Conservation (phyloP, 2,888 invertebrate species). For the Andrena bicolor region DNA sequence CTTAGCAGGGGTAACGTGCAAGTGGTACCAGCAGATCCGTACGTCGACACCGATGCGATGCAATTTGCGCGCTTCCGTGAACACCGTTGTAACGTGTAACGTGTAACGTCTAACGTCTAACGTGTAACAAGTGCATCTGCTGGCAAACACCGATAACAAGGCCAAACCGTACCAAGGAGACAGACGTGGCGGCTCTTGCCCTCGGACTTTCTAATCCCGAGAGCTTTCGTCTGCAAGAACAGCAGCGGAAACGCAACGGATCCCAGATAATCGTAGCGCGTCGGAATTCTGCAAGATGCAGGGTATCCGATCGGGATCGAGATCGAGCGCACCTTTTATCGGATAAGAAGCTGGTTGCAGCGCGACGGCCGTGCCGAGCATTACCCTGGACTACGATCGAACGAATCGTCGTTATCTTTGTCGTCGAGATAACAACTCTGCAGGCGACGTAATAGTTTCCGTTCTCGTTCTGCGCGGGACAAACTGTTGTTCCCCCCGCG, state of each 20-base stretch:
- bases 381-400: constrained; percentile 63
- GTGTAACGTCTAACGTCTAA: too few species aligned
- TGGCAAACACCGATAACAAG: background rate
- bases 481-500: constrained; percentile 65
- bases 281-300: constrained; percentile 59
- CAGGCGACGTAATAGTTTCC: constrained; percentile 51
- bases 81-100: too few species aligned
- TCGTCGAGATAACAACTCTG: constrained; percentile 58
- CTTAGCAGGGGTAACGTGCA: constrained; percentile 10
- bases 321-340: constrained; percentile 49
- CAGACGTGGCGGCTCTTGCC: background rate
- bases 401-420: constrained; percentile 64
- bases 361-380: constrained; percentile 18
- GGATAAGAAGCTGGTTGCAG: constrained; percentile 54
- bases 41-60: background rate
- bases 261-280: constrained; percentile 19
- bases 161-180: background rate
- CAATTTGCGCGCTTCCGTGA: constrained; percentile 16
- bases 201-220: constrained; percentile 9
- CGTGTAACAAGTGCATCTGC: background rate
- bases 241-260: background rate
- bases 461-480: constrained; percentile 52
- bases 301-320: constrained; percentile 13
- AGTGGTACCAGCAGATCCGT: constrained; percentile 1
- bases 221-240: background rate